phyloP scores from a whole-genome alignment of 2,113 vertebrate species.

The Collichthys lucidus region DNA sequence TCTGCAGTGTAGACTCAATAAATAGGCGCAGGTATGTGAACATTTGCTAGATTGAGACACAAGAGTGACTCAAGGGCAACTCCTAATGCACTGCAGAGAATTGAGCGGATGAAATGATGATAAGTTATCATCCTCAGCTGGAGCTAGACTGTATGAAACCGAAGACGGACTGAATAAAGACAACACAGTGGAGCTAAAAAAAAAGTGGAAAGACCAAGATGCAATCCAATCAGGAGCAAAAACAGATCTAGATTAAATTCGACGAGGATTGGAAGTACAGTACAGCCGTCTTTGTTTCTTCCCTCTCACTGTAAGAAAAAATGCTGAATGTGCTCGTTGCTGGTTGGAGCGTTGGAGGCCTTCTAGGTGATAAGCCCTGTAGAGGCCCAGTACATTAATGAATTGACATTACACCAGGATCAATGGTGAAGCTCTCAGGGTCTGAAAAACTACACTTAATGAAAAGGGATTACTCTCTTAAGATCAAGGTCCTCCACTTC shows the following conservation, averaged over 20 bases:
- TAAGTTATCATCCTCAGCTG: constrained; percentile 61
- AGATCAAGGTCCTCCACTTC: constrained; percentile 77
- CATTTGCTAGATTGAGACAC: constrained; percentile 39
- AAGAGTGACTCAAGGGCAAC: constrained; percentile 67
- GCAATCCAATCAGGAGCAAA: constrained; percentile 29
- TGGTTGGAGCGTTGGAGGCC: constrained; percentile 29
- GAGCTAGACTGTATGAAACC: constrained; percentile 58
- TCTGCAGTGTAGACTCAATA: constrained; percentile 25
- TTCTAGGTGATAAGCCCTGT: constrained; percentile 65
- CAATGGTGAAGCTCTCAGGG: constrained; percentile 77
- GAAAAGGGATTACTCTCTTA: constrained; percentile 83
- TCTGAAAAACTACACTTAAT: constrained; percentile 77
- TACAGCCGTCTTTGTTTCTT: background rate
- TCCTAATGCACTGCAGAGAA: constrained; percentile 55
- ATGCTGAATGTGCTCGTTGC: constrained; percentile 47
- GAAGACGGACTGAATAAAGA: constrained; percentile 59
- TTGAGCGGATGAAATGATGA: constrained; percentile 47
- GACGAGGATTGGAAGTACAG: constrained; percentile 20
- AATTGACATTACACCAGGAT: constrained; percentile 82
- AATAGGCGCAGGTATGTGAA: constrained; percentile 31
- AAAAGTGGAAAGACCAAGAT: constrained; percentile 36
- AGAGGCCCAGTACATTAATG: constrained; percentile 72
- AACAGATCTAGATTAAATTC: constrained; percentile 40
- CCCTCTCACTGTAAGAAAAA: constrained; percentile 11
- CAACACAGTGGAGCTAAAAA: constrained; percentile 49